A percentile compares a stretch with the other conserved stretches of the same genome.
Conservation (phyloP, 2,888 invertebrate genomes). For the Andricus curvator region DNA sequence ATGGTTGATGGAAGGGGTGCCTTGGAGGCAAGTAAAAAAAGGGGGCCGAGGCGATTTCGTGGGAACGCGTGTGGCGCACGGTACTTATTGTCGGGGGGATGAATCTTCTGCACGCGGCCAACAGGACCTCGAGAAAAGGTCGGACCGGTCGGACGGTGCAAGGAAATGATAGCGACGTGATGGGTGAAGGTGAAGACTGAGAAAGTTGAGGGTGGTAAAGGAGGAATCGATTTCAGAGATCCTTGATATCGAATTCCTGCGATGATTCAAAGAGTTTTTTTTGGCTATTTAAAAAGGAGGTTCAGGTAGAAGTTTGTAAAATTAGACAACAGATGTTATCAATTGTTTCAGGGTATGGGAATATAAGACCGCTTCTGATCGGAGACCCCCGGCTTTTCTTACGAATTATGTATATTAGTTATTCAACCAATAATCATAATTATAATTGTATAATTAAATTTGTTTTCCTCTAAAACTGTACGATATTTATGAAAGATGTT, state of each 20-base stretch:
- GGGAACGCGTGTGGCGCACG: constrained; percentile 73
- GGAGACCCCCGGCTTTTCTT: too few species aligned
- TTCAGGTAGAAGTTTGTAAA: too few species aligned
- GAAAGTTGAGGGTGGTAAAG: neutral
- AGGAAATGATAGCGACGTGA: constrained; percentile 30
- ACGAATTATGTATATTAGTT: too few species aligned
- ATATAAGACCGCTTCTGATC: too few species aligned
- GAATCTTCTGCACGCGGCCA: constrained; percentile 64
- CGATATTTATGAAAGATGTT: too few species aligned
- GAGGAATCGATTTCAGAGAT: neutral
- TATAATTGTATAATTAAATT: too few species aligned
- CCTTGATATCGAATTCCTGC: neutral
- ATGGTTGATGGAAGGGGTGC: constrained; percentile 49
- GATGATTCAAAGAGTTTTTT: too few species aligned
- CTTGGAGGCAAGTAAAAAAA: constrained; percentile 50
- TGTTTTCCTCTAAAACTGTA: too few species aligned
- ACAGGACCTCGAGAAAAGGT: constrained; percentile 52
- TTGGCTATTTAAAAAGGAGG: too few species aligned
- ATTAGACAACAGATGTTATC: too few species aligned
- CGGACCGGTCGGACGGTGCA: constrained; percentile 29
- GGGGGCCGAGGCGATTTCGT: constrained; percentile 69
- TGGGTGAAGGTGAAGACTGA: constrained; percentile 41
- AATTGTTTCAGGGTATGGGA: too few species aligned
- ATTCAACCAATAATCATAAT: too few species aligned
- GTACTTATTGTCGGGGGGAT: constrained; percentile 56